Conservation (phyloP, 2,888 invertebrate species). For the Eumacrocentrus americanus region DNA sequence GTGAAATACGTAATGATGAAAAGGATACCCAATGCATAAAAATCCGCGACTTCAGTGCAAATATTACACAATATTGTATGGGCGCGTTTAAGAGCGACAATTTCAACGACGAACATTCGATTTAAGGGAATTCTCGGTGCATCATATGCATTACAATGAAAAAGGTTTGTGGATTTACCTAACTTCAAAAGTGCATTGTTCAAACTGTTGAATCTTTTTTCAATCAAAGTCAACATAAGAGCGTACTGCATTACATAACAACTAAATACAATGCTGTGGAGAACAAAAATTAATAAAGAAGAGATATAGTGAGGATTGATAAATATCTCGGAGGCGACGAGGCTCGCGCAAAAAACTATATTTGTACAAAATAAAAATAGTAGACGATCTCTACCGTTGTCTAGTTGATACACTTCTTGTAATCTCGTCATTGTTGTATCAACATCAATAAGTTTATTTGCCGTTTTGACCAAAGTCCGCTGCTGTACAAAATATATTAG, state of each 20-base stretch:
- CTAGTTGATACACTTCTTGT: background rate
- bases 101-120: background rate
- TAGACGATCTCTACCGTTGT: background rate
- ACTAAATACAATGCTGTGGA: slow-evolving; percentile 22
- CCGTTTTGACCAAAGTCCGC: slow-evolving; percentile 25
- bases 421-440: slow-evolving; percentile 2
- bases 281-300: no score
- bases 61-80: slow-evolving; percentile 23
- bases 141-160: background rate
- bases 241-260: slow-evolving; percentile 26
- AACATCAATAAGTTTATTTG: no score
- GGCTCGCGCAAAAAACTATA: background rate
- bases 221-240: slow-evolving; percentile 22
- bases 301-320: no score
- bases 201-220: slow-evolving; percentile 11
- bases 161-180: background rate
- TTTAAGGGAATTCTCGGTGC: slow-evolving; percentile 7
- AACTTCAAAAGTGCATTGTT: slow-evolving; percentile 21
- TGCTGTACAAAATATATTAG: slow-evolving; percentile 29
- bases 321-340: background rate
- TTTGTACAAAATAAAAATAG: background rate
- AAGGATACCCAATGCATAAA: slow-evolving; percentile 28
- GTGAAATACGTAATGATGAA: slow-evolving; percentile 2
- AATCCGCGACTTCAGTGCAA: slow-evolving; percentile 18
- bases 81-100: slow-evolving; percentile 18